These are phyloP conservation scores for Pherbina coryleti DNA, from an alignment of 2,888 invertebrate species.

Conservation along the genomic window DNA sequence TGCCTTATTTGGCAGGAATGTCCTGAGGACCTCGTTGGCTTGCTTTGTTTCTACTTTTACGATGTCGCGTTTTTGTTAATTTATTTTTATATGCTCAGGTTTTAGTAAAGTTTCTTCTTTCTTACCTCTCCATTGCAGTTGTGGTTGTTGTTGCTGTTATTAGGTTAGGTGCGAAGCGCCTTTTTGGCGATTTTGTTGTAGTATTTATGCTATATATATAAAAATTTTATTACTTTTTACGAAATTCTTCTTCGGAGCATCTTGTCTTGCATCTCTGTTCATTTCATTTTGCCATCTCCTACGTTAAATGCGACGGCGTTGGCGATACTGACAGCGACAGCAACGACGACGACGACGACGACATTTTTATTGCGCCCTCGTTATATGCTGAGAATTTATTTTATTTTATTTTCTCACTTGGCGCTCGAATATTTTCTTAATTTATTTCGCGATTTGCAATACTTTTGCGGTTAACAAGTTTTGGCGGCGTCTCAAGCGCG, in stretches of 20 bases:
- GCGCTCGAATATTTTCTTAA: conserved; percentile 39
- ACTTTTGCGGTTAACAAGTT: conserved; percentile 40
- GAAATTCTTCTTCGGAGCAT: not conserved
- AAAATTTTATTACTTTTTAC: not conserved
- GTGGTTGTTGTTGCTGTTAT: not conserved
- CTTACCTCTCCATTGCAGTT: too few relatives aligned
- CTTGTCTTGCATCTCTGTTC: not conserved
- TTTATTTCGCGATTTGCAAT: conserved; percentile 33
- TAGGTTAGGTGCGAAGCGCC: conserved; percentile 14
- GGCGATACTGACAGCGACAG: not conserved
- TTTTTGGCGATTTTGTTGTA: not conserved
- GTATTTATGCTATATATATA: not conserved
- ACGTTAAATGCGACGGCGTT: not conserved
- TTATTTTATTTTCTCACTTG: conserved; percentile 35
- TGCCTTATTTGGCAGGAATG: not conserved
- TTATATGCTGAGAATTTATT: conserved; percentile 36
- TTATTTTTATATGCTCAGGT: conserved; percentile 21
- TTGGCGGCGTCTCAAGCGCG: conserved; percentile 34
- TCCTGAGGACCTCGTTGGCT: not conserved
- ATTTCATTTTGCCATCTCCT: not conserved
- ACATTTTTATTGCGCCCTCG: conserved; percentile 13
- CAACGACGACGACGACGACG: not conserved
- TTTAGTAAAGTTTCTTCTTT: not conserved
- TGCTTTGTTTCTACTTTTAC: not conserved
- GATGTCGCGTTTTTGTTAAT: conserved; percentile 27